Evolutionary conservation across 2,797 vertebrate species (phyloP).

Genomic region (Leuciscus waleckii): DNA sequence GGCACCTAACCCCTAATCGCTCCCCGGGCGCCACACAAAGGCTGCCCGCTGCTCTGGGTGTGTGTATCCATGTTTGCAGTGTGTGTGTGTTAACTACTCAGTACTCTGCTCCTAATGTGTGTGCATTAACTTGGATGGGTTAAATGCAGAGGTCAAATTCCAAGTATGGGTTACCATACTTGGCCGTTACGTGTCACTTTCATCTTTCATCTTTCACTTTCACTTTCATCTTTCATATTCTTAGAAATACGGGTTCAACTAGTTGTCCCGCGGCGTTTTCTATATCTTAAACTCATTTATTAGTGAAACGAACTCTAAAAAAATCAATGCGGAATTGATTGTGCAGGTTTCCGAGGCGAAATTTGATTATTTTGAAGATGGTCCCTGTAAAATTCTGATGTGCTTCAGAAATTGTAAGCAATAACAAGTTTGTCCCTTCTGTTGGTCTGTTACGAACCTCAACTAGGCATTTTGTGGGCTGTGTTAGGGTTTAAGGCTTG

Average conservation of each 20-base stretch:
- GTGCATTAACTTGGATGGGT: no score
- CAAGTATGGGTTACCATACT: no score
- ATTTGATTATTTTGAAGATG: constrained; percentile 79
- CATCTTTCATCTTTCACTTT: no score
- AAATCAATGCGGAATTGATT: constrained; percentile 77
- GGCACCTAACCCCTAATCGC: no score
- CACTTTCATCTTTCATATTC: no score
- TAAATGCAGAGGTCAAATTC: no score
- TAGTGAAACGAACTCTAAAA: constrained; percentile 71
- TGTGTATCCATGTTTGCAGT: no score
- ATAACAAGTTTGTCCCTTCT: constrained; percentile 2
- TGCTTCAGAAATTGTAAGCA: constrained; percentile 63
- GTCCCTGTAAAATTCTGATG: constrained; percentile 73
- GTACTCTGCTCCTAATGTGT: no score
- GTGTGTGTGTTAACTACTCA: no score
- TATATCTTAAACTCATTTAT: constrained; percentile 19
- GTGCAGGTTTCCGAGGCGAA: constrained; percentile 69
- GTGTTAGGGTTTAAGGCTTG: constrained; percentile 68
- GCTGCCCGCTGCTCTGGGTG: no score
- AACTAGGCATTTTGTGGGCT: constrained; percentile 72
- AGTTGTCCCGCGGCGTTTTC: not conserved
- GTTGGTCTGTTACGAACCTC: constrained; percentile 48
- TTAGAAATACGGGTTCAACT: constrained; percentile 24
- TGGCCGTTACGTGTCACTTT: no score
- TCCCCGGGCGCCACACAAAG: no score